These are phyloP conservation scores for Microctenopoma steveboyesi DNA, from an alignment of 2,797 vertebrate species.

Conservation along the genomic window DNA sequence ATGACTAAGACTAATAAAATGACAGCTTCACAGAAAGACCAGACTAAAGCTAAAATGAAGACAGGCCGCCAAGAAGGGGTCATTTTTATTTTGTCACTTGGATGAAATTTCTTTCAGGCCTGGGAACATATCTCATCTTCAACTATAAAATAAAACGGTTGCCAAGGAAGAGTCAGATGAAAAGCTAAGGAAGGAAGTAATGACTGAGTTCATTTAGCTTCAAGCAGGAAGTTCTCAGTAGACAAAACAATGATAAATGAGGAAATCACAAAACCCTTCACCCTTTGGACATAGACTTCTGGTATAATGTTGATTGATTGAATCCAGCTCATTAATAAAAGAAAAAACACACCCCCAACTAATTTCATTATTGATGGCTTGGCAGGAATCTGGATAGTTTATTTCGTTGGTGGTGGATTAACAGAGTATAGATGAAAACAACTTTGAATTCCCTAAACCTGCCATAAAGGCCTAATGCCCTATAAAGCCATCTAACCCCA, in stretches of 20 bases:
- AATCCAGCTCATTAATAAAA: neutral
- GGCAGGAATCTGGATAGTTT: neutral
- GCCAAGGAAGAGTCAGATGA: constrained; percentile 44
- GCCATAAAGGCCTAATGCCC: too few species aligned
- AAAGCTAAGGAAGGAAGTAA: constrained; percentile 64
- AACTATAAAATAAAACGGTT: constrained; percentile 19
- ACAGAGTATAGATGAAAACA: too few species aligned
- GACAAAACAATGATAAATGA: constrained; percentile 10
- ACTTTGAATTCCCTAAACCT: too few species aligned
- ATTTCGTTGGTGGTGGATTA: neutral
- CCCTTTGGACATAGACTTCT: constrained; percentile 23
- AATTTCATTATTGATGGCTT: neutral
- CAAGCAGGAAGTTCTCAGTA: constrained; percentile 17
- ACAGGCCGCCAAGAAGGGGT: too few species aligned
- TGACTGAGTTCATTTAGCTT: constrained; percentile 49
- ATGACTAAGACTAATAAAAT: too few species aligned
- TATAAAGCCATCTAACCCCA: too few species aligned
- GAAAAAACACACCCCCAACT: neutral
- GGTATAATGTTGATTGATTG: neutral
- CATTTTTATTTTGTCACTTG: too few species aligned
- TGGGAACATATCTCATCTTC: neutral
- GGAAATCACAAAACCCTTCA: constrained; percentile 22
- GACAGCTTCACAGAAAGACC: too few species aligned
- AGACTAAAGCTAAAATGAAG: too few species aligned
- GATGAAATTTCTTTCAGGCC: neutral